Conservation (phyloP, 2,113 vertebrate genomes). For the Hirundichthys speculiger region DNA sequence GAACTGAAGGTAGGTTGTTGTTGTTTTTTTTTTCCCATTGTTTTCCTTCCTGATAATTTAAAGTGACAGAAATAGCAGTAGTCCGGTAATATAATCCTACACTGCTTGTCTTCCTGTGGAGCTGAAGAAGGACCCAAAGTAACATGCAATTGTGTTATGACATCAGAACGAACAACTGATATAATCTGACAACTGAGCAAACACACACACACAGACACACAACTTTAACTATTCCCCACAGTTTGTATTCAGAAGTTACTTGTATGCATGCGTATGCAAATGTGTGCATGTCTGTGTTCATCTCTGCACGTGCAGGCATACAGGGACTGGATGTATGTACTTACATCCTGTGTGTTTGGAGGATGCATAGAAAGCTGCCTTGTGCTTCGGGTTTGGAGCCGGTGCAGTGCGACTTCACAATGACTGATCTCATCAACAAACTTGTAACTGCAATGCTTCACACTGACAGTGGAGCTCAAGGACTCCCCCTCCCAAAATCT, state of each 20-base stretch:
- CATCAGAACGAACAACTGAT: background rate
- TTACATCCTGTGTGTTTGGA: slow-evolving; percentile 19
- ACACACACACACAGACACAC: background rate
- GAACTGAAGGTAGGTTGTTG: slow-evolving; percentile 74
- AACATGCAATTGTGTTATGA: slow-evolving; percentile 2
- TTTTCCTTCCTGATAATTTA: slow-evolving; percentile 2
- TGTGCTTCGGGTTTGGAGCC: slow-evolving; percentile 40
- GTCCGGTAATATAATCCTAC: background rate
- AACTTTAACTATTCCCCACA: background rate
- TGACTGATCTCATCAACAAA: slow-evolving; percentile 69
- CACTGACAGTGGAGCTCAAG: slow-evolving; percentile 66
- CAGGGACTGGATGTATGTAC: background rate
- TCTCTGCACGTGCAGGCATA: background rate
- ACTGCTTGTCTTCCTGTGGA: slow-evolving; percentile 7
- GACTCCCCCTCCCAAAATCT: slow-evolving; percentile 64
- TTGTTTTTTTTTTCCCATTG: slow-evolving; percentile 13
- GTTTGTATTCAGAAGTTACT: background rate
- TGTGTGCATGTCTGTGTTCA: background rate
- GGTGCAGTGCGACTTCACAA: slow-evolving; percentile 64
- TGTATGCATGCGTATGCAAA: slow-evolving; percentile 1
- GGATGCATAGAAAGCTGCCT: slow-evolving; percentile 28
- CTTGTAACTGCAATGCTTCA: slow-evolving; percentile 67
- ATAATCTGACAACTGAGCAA: no score
- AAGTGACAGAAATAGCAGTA: background rate
- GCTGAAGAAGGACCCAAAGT: slow-evolving; percentile 13